A percentile compares a stretch with the other conserved stretches of the same genome.
Conservation (phyloP, 2,888 invertebrate species). For the Stegophylla sp. region DNA sequence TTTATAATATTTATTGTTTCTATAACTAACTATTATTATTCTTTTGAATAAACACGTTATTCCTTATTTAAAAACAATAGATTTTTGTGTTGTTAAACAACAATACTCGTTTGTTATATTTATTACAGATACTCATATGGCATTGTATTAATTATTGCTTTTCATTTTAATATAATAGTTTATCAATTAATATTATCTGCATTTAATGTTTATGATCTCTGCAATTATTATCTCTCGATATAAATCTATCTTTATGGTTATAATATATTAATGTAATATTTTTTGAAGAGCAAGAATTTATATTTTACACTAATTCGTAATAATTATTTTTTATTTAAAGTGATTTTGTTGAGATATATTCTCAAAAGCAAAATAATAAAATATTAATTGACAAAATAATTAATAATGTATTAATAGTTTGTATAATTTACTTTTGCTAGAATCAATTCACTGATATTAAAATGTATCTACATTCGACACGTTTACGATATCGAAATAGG, state of each 20-base stretch:
- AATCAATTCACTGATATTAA: too few relatives aligned
- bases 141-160: constrained; percentile 15
- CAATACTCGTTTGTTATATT: constrained; percentile 11
- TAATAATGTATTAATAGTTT: too few relatives aligned
- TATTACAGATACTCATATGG: background rate
- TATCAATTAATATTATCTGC: background rate
- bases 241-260: background rate
- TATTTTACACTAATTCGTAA: too few relatives aligned
- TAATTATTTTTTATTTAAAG: too few relatives aligned
- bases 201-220: background rate
- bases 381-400: too few relatives aligned
- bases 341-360: too few relatives aligned
- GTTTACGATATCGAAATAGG: too few relatives aligned
- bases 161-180: background rate
- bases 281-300: too few relatives aligned
- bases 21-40: background rate
- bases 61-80: constrained; percentile 32
- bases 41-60: constrained; percentile 1
- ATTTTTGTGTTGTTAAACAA: constrained; percentile 17
- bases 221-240: background rate
- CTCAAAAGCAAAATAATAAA: too few relatives aligned
- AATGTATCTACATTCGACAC: too few relatives aligned
- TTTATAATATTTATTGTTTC: background rate
- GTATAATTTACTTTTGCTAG: too few relatives aligned
- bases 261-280: too few relatives aligned